Percentiles rank a stretch among this genome's conserved stretches.
These are phyloP conservation scores for Eulemur rufifrons DNA, from an alignment of 2,113 vertebrate species.

Conservation along the genomic window DNA sequence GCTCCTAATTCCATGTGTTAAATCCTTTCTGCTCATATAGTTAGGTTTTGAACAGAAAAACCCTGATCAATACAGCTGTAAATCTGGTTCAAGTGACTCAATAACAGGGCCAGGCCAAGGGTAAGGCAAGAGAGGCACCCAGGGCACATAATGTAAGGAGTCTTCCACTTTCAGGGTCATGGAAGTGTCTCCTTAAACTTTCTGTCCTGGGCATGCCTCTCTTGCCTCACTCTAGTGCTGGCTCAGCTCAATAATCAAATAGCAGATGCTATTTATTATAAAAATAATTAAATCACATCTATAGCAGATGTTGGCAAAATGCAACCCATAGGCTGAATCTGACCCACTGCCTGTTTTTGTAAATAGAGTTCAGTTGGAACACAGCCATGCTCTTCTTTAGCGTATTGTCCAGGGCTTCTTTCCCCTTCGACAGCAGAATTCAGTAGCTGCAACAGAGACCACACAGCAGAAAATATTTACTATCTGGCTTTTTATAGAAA, in stretches of 20 bases:
- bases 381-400: background rate
- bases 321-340: background rate
- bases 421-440: background rate
- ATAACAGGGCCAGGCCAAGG: background rate
- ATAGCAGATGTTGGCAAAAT: background rate
- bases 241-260: background rate
- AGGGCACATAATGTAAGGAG: background rate
- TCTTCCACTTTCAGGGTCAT: background rate
- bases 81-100: background rate
- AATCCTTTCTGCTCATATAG: background rate
- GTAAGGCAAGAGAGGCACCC: background rate
- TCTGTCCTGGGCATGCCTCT: background rate
- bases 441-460: background rate
- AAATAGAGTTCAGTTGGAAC: background rate
- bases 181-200: background rate
- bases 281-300: conserved; percentile 5
- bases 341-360: background rate
- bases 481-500: background rate
- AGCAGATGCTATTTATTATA: background rate
- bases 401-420: background rate
- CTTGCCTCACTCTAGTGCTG: background rate
- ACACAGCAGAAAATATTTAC: background rate
- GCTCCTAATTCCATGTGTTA: background rate
- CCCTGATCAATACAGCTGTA: background rate
- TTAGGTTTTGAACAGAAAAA: background rate